Evolutionary conservation across 2,888 invertebrate species (phyloP), one percentile per base, ranked within the genome.

Genomic region (Macrophya annulata): DNA sequence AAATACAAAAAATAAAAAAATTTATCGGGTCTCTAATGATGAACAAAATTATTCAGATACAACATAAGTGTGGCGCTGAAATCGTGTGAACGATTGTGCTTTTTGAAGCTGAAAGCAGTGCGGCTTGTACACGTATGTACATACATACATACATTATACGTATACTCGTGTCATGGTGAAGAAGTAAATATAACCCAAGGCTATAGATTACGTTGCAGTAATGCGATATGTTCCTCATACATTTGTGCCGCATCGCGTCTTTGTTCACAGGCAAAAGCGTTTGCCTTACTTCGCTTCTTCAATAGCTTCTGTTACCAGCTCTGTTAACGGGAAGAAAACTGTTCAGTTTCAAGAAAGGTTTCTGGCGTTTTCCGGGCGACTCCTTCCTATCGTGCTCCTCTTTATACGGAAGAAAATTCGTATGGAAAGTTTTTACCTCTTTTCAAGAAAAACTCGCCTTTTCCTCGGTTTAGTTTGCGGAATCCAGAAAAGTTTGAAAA

Each of bases 111-210:
- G 12, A 45, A 45, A 74, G 40, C n/a, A n/a, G n/a, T 15, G 21
- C 37, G 4, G 9, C 37, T 15, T n/a, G 71, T n/a, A 40, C 37
- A n/a, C 45, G n/a, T 17, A 15, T n/a, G n/a, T n/a, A n/a, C n/a
- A n/a, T n/a, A n/a, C n/a, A n/a, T n/a, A n/a, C n/a, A n/a, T n/a
- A n/a, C n/a, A n/a, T n/a, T n/a, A n/a, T n/a, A 45, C 45, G 59
- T 79, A 59, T 25, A 37, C 51, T 55, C 21, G 62, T 71, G 68
- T 4, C 31, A 48, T 68, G 25, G 65, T 12, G 31, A 68, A n/a
- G 51, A 37, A 89, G 89, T 87, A 88, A 90, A 91, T 90, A 89
- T 91, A 88, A 89, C 89, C 89, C 88, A 89, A 89, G 90, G 90
- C 89, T 91, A 87, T 85, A 88, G 90, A 91, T 91, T 90, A 91